Conservation (phyloP, 2,888 invertebrate genomes). For the Suillia variegata region DNA sequence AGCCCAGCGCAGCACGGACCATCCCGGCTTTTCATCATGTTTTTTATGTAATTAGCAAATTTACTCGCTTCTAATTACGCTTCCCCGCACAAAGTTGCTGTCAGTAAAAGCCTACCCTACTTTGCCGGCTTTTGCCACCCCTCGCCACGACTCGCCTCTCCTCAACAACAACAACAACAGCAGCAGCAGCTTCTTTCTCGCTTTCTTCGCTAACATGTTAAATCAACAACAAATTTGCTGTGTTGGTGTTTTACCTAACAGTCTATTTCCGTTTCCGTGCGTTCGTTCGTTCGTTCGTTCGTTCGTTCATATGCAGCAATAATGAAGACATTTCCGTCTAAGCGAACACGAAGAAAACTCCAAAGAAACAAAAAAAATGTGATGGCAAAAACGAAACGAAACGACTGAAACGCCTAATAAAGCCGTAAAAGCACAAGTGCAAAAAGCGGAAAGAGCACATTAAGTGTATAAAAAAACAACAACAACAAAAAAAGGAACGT, state of each 20-base stretch:
- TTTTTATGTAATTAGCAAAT: too few relatives aligned
- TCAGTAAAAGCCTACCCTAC: too few relatives aligned
- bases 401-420: not conserved
- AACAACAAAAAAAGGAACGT: not conserved
- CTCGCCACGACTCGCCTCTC: too few relatives aligned
- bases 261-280: constrained; percentile 32
- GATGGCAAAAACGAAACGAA: not conserved
- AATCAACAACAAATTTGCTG: constrained; percentile 6
- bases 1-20: too few relatives aligned
- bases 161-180: too few relatives aligned
- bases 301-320: constrained; percentile 40
- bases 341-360: constrained; percentile 35
- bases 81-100: too few relatives aligned
- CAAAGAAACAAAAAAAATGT: too few relatives aligned
- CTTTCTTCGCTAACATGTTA: not conserved
- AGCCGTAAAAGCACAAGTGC: constrained; percentile 3
- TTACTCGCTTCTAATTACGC: too few relatives aligned
- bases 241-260: constrained; percentile 7
- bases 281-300: too few relatives aligned
- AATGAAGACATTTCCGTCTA: constrained; percentile 50
- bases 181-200: too few relatives aligned
- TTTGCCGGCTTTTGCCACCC: too few relatives aligned
- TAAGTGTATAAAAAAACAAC: not conserved
- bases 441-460: constrained; percentile 1
- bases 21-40: too few relatives aligned